phyloP scores from a whole-genome alignment of 2,888 invertebrate genomes.

The Himalopsyche anomala region DNA sequence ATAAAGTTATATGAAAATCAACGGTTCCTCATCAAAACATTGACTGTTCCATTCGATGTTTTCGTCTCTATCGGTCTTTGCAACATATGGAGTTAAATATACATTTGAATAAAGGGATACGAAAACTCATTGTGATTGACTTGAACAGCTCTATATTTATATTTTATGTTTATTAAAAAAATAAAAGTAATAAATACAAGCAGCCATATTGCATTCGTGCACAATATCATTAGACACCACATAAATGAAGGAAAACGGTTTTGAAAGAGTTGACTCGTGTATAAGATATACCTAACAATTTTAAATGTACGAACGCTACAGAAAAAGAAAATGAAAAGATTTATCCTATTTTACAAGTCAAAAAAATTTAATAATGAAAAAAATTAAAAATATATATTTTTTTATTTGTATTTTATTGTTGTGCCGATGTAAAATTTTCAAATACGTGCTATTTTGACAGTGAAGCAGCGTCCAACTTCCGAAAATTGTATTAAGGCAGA shows the following conservation, averaged over 20 bases:
- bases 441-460: no score
- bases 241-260: slow-evolving; percentile 42
- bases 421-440: no score
- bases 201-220: slow-evolving; percentile 42
- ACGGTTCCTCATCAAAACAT: no score
- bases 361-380: no score
- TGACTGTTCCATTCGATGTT: no score
- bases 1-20: no score
- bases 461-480: no score
- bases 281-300: background rate
- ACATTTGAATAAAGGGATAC: slow-evolving; percentile 7
- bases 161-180: background rate
- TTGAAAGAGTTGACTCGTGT: slow-evolving; percentile 28
- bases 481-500: slow-evolving; percentile 17
- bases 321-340: no score
- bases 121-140: slow-evolving; percentile 24
- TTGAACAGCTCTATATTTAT: slow-evolving; percentile 1
- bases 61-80: no score
- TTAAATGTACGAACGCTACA: background rate
- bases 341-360: no score
- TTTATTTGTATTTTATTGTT: no score
- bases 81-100: slow-evolving; percentile 17
- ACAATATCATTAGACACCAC: slow-evolving; percentile 42
- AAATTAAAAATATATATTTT: no score
- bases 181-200: slow-evolving; percentile 32